Evolutionary conservation across 2,113 vertebrate genomes (phyloP).

Genomic region (Orycteropus afer): DNA sequence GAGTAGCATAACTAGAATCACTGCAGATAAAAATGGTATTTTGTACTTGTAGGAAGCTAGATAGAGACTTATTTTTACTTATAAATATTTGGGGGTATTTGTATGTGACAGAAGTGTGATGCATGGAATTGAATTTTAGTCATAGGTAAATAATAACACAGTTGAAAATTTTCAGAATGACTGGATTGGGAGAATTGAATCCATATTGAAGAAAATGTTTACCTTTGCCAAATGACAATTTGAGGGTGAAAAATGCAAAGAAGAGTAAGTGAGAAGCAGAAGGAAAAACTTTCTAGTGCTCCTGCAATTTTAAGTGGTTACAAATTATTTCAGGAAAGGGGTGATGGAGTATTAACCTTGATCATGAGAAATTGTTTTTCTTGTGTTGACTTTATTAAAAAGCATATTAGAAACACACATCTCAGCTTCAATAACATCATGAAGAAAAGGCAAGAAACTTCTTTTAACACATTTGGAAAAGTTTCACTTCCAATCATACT

Average conservation of each 20-base stretch:
- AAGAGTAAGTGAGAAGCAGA: rapidly evolving
- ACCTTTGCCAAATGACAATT: rapidly evolving
- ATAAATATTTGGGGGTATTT: background rate
- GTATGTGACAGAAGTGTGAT: rapidly evolving
- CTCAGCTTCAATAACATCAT: background rate
- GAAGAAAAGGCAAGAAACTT: background rate
- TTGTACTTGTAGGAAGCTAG: background rate
- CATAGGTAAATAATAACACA: background rate
- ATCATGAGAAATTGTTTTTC: background rate
- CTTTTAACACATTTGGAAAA: rapidly evolving
- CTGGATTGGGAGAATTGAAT: background rate
- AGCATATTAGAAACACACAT: background rate
- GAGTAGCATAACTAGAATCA: background rate
- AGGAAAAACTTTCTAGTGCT: background rate
- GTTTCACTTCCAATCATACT: background rate
- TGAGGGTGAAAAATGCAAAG: background rate
- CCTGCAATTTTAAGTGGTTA: background rate
- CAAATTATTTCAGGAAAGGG: background rate
- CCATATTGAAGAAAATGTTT: background rate
- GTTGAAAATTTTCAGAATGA: background rate
- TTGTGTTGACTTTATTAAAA: background rate
- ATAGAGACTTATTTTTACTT: background rate
- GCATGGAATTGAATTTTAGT: background rate
- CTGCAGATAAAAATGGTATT: background rate
- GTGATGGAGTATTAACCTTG: background rate